Percentiles rank a stretch among this genome's conserved stretches.
Conservation (phyloP, 2,888 invertebrate genomes). For the Celastrina argiolus region DNA sequence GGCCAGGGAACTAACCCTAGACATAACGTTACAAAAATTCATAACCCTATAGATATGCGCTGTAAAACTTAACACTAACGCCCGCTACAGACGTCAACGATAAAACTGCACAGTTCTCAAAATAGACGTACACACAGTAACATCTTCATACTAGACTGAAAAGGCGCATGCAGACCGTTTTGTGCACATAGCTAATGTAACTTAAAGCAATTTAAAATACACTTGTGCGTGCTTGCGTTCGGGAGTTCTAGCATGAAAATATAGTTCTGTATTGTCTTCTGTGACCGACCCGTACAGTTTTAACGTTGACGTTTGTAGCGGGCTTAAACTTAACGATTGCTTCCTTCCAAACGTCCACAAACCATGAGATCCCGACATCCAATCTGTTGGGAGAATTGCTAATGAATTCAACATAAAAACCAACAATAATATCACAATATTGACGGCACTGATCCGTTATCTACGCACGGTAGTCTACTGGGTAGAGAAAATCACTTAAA, state of each 20-base stretch:
- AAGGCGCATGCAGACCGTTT: no score
- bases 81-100: no score
- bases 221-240: no score
- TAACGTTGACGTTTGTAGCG: no score
- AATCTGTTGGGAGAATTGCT: constrained; percentile 26
- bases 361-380: constrained; percentile 36
- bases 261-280: no score
- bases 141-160: no score
- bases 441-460: constrained; percentile 56
- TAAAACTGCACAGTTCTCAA: no score
- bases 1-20: constrained; percentile 60
- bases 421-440: constrained; percentile 61
- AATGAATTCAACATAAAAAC: constrained; percentile 31
- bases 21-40: constrained; percentile 52
- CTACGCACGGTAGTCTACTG: constrained; percentile 41
- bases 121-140: no score
- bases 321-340: constrained; percentile 50
- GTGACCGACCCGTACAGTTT: no score
- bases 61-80: constrained; percentile 61
- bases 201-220: no score
- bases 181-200: no score
- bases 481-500: constrained; percentile 34
- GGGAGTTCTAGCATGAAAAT: no score
- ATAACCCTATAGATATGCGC: constrained; percentile 71
- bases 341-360: constrained; percentile 41